A percentile compares a stretch with the other conserved stretches of the same genome.
phyloP scores from a whole-genome alignment of 2,113 vertebrate genomes.

The Sinocyclocheilus grahami region DNA sequence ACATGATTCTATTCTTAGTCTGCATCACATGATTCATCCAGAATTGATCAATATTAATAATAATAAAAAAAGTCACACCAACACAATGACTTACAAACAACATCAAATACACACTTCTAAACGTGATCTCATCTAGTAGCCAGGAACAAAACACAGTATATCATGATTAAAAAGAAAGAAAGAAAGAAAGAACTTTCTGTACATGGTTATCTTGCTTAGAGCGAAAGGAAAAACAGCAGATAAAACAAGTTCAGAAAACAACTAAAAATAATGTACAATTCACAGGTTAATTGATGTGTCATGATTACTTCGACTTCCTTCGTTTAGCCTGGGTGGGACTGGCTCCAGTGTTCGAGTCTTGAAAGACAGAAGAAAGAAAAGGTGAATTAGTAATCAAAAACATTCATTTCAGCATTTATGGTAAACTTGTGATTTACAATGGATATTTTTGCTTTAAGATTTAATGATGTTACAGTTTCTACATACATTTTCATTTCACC shows the following conservation, averaged over 20 bases:
- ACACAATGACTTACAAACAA: constrained; percentile 66
- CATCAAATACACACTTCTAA: constrained; percentile 59
- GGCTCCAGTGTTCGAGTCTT: constrained; percentile 85
- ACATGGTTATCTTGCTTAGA: constrained; percentile 82
- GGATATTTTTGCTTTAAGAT: background rate
- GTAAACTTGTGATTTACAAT: background rate
- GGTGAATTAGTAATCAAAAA: background rate
- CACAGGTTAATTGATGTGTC: constrained; percentile 80
- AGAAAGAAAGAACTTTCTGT: constrained; percentile 77
- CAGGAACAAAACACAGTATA: constrained; percentile 71
- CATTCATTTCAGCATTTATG: background rate
- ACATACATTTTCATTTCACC: no score
- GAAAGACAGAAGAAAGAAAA: constrained; percentile 34
- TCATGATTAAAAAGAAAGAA: constrained; percentile 65
- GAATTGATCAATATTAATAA: constrained; percentile 66
- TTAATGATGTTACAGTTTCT: no score
- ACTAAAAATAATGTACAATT: constrained; percentile 83
- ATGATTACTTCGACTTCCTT: constrained; percentile 96
- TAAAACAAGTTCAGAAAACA: constrained; percentile 81
- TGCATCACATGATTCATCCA: constrained; percentile 75
- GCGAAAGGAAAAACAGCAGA: constrained; percentile 75
- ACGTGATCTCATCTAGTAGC: constrained; percentile 72
- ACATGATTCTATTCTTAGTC: constrained; percentile 67
- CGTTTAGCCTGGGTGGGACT: constrained; percentile 94
- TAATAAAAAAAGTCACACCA: constrained; percentile 62